A percentile compares a stretch with the other conserved stretches of the same genome.
Evolutionary conservation across 1,140 invertebrate species (phyloP).

Genomic region (Saccostrea glomerata): DNA sequence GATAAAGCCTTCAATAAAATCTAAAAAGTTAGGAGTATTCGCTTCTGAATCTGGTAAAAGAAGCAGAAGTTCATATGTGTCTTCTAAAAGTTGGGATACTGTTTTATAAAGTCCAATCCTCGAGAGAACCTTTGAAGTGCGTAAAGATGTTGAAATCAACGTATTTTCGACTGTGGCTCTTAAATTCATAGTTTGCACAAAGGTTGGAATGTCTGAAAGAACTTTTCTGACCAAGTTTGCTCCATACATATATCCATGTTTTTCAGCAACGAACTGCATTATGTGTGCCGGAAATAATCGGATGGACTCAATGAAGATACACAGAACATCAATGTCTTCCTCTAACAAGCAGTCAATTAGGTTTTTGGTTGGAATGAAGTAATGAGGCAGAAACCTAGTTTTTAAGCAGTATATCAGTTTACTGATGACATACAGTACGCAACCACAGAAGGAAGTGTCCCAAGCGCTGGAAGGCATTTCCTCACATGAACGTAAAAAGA

Average conservation of each 20-base stretch:
- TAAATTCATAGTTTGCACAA: background rate
- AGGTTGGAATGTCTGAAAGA: background rate
- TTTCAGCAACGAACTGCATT: background rate
- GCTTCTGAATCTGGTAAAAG: background rate
- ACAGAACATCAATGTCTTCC: background rate
- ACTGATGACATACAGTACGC: background rate
- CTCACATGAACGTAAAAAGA: background rate
- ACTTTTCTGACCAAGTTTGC: background rate
- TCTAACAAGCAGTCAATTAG: background rate
- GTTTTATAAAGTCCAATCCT: background rate
- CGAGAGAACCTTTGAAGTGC: background rate
- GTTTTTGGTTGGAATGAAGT: background rate
- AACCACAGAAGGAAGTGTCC: background rate
- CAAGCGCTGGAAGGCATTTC: background rate
- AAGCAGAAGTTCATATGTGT: background rate
- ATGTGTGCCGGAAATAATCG: background rate
- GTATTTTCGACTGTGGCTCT: background rate
- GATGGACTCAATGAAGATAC: background rate
- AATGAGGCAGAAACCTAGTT: background rate
- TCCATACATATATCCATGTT: background rate
- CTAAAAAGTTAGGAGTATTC: background rate
- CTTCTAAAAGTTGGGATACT: background rate
- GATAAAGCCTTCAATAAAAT: background rate
- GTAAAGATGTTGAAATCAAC: background rate
- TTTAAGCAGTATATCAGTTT: background rate